Evolutionary conservation across 2,797 vertebrate species (phyloP), one percentile per base, ranked within the genome.

Genomic region (Scyliorhinus canicula): DNA sequence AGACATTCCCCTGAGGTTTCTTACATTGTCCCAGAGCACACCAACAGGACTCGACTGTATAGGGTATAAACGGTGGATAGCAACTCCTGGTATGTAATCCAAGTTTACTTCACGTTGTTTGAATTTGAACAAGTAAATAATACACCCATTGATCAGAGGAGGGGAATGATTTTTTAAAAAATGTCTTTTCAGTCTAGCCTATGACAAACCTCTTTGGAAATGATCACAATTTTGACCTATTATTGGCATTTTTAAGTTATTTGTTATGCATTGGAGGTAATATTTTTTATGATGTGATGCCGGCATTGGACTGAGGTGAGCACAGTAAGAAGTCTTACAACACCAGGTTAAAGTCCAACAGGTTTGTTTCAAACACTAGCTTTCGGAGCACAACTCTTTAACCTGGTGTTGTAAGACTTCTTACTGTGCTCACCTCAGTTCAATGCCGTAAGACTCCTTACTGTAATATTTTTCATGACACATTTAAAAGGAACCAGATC

Each of bases 21-120:
- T 97, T n/a, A 95, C 96, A 0, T 97, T 98, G 96, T 99, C 98
- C 69, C 98, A 98, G 96, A 99, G 98, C 96, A 98, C 98, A 60
- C 98, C 98, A 0, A 97, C 97, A 0, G 98, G 98, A 95, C 97
- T 99, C 95, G 98, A 99, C 96, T 98, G 97, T 1, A 69, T 98
- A 95, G 97, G 97, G 95, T 97, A 98, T 97, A 97, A 96, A 16
- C 96, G 96, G 67, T 95, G 93, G 47, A 11, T 96, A 95, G 97
- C 97, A 0, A 96, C 96, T 95, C 95, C 97, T 0, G 97, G 98
- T 99, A 96, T 95, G 98, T 98, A 95, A 52, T 71, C 47, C 67
- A 91, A 65, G 57, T 26, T 91, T 40, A 65, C 26, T 65, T 91
- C 3, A 26, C 2, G 8, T 40, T 21, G 24, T 0, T 90, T 91